phyloP scores from a whole-genome alignment of 2,113 vertebrate genomes.

The Larimichthys polyactis region DNA sequence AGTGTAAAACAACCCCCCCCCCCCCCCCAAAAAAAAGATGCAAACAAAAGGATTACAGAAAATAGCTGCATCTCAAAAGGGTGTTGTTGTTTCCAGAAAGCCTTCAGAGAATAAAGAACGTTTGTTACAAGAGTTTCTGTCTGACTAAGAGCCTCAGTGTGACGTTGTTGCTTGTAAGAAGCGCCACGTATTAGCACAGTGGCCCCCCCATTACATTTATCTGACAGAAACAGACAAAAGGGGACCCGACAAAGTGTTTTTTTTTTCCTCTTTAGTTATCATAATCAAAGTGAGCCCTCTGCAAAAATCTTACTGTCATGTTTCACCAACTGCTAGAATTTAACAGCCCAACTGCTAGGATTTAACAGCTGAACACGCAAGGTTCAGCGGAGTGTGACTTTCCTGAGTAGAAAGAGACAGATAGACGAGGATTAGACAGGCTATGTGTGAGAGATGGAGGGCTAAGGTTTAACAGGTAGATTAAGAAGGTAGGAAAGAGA shows the following conservation, averaged over 20 bases:
- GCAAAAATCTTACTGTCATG: slow-evolving; percentile 45
- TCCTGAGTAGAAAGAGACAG: slow-evolving; percentile 31
- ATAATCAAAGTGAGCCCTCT: slow-evolving; percentile 64
- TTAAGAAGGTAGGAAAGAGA: slow-evolving; percentile 47
- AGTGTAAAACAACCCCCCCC: not conserved
- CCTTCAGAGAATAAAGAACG: slow-evolving; percentile 9
- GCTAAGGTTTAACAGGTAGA: slow-evolving; percentile 52
- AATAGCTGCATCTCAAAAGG: slow-evolving; percentile 17
- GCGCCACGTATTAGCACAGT: slow-evolving; percentile 28
- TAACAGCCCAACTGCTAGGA: slow-evolving; percentile 41
- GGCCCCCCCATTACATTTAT: slow-evolving; percentile 45
- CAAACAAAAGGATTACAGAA: slow-evolving; percentile 10
- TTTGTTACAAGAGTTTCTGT: slow-evolving; percentile 7
- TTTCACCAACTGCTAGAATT: slow-evolving; percentile 54
- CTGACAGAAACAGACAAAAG: slow-evolving; percentile 32
- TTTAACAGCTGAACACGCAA: slow-evolving; percentile 54
- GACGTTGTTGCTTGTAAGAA: slow-evolving; percentile 22
- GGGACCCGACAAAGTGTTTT: slow-evolving; percentile 46
- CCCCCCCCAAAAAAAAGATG: not conserved
- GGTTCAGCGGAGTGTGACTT: slow-evolving; percentile 52
- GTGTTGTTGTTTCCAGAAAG: slow-evolving; percentile 10
- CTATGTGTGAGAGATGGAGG: not conserved
- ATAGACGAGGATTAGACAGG: slow-evolving; percentile 43
- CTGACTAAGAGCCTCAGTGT: slow-evolving; percentile 31
- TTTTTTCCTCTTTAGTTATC: slow-evolving; percentile 47